Evolutionary conservation across 2,888 invertebrate genomes (phyloP).

Genomic region (Drosophila colorata): DNA sequence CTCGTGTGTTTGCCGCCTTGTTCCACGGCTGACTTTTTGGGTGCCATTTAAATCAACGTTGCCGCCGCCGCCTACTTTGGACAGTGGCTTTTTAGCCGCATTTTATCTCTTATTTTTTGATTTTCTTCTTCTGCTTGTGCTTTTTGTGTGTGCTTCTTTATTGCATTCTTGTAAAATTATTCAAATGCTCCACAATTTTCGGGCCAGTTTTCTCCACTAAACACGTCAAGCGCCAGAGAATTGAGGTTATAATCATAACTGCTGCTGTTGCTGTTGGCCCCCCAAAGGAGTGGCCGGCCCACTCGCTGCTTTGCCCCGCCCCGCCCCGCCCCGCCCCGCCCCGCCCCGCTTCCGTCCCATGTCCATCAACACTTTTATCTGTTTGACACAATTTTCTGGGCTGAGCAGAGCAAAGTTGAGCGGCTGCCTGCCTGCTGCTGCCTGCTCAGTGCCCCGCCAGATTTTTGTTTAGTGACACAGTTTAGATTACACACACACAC

Average conservation of each 20-base stretch:
- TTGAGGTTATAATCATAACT: constrained; percentile 80
- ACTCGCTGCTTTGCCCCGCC: not conserved
- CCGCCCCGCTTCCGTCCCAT: constrained; percentile 22
- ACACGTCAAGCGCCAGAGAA: constrained; percentile 55
- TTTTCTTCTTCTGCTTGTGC: constrained; percentile 19
- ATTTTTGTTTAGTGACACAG: constrained; percentile 81
- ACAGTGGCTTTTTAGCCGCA: constrained; percentile 56
- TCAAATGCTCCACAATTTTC: constrained; percentile 81
- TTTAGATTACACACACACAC: constrained; percentile 63
- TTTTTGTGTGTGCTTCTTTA: constrained; percentile 53
- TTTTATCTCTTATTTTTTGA: constrained; percentile 30
- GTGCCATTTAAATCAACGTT: constrained; percentile 77
- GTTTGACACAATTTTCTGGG: constrained; percentile 79
- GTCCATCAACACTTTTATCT: constrained; percentile 68
- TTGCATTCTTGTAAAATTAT: constrained; percentile 79
- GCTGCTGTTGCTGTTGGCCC: constrained; percentile 13
- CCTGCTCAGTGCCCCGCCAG: constrained; percentile 36
- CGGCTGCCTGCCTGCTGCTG: constrained; percentile 21
- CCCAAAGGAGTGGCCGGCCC: constrained; percentile 32
- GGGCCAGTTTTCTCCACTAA: constrained; percentile 72
- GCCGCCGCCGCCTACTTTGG: constrained; percentile 69
- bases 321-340: constrained; percentile 5
- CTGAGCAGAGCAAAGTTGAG: constrained; percentile 67
- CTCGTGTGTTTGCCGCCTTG: constrained; percentile 48
- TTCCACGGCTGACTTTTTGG: constrained; percentile 67